These are phyloP conservation scores for Podilymbus podiceps DNA, from an alignment of 2,113 vertebrate species.

Conservation along the genomic window DNA sequence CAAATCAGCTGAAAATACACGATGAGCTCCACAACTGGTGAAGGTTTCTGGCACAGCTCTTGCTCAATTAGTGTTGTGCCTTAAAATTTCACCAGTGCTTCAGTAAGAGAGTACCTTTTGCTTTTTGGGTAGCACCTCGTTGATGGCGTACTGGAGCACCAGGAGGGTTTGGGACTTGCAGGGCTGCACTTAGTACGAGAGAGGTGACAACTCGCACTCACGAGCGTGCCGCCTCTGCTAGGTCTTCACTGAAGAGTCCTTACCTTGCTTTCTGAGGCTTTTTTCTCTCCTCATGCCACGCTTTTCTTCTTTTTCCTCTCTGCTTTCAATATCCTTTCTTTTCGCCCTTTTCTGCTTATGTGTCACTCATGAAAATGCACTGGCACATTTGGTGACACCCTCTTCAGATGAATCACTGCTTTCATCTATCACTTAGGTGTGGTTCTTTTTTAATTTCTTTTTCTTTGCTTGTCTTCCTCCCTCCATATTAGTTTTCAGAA, in stretches of 20 bases:
- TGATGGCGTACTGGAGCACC: not conserved
- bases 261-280: not conserved
- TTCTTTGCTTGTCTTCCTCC: not conserved
- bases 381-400: not conserved
- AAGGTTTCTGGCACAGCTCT: not conserved
- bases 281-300: not conserved
- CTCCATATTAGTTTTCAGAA: not conserved
- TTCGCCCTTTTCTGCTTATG: not conserved
- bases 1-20: not conserved
- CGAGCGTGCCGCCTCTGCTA: not conserved
- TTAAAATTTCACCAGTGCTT: not conserved
- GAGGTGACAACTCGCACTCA: accelerated
- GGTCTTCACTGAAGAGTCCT: not conserved
- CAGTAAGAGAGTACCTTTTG: not conserved
- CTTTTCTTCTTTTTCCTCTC: not conserved
- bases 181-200: not conserved
- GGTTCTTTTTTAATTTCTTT: not conserved
- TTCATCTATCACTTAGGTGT: not conserved
- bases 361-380: not conserved
- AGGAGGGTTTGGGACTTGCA: not conserved
- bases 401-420: not conserved
- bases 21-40: not conserved
- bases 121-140: not conserved
- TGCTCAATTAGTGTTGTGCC: not conserved
- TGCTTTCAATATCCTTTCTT: not conserved